These are phyloP conservation scores for Dasypogon diadema DNA, from an alignment of 2,888 invertebrate species.

Conservation along the genomic window DNA sequence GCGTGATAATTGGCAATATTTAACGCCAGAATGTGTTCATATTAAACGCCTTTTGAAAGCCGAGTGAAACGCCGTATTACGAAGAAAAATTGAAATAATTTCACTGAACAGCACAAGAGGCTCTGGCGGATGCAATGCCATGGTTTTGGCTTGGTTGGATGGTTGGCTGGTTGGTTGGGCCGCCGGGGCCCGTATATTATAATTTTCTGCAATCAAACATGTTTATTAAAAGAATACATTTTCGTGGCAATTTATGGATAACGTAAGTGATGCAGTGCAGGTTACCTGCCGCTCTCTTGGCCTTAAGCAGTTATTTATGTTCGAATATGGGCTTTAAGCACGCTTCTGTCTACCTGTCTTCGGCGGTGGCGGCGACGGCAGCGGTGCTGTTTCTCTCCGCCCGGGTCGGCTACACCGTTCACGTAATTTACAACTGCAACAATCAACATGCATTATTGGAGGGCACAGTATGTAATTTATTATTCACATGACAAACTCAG, in stretches of 20 bases:
- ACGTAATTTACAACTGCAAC: slow-evolving; percentile 47
- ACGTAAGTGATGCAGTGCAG: slow-evolving; percentile 39
- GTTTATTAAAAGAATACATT: slow-evolving; percentile 49
- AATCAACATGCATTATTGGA: slow-evolving; percentile 50
- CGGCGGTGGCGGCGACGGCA: too few relatives aligned
- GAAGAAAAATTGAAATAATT: slow-evolving; percentile 42
- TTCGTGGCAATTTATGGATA: slow-evolving; percentile 36
- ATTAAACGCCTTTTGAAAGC: slow-evolving; percentile 49
- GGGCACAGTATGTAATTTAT: slow-evolving; percentile 46
- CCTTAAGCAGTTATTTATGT: slow-evolving; percentile 42
- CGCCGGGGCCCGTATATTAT: slow-evolving; percentile 29
- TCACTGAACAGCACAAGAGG: slow-evolving; percentile 23
- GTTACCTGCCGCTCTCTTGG: slow-evolving; percentile 9
- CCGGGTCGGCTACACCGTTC: neutral
- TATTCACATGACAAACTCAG: slow-evolving; percentile 51
- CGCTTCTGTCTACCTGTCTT: slow-evolving; percentile 44
- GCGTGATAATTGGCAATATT: slow-evolving; percentile 69
- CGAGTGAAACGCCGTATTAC: slow-evolving; percentile 21
- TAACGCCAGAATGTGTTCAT: slow-evolving; percentile 61
- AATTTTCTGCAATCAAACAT: slow-evolving; percentile 51
- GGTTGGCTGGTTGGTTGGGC: too few relatives aligned
- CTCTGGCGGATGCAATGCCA: neutral
- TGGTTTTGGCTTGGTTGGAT: too few relatives aligned
- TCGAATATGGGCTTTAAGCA: slow-evolving; percentile 33
- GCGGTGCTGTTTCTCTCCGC: slow-evolving; percentile 12